Evolutionary conservation across 2,113 vertebrate species (phyloP), one percentile per base, ranked within the genome.

Genomic region (Platichthys stellatus): DNA sequence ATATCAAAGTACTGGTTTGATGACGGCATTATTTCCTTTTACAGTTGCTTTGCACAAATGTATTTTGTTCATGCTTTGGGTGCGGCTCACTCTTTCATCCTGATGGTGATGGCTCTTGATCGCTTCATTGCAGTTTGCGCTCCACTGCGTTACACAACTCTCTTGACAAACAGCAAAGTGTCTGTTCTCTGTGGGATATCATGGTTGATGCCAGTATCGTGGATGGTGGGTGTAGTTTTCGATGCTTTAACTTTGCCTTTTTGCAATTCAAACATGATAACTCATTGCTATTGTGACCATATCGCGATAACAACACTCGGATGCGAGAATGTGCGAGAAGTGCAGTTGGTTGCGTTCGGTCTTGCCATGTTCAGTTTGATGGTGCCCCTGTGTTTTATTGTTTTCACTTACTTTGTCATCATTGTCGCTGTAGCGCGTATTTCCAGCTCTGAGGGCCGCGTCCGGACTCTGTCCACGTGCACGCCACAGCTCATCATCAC

Each of bases 101-200:
- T 93, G 72, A 87, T 88, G 81, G 73, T 91, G 54, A 92, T 93
- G 92, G 89, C 92, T 2, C 64, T 91, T 1, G 92, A 92, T 80
- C 89, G 92, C 6, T 91, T 90, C 20, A 53, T 88, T 53, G 90
- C 91, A 5, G 78, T 93, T n/a, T 85, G 74, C 35, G 35, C 64
- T 43, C 92, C 92, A 0, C 49, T 92, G 35, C 86, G 86, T 69
- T 93, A 93, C 24, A 18, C 69, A 3, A 24, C 47, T 0, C 2
- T 90, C 23, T 86, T 92, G 53, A 92, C 62, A 13, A 89, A 89
- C 45, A 60, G 7, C 4, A 84, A 61, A 9, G 83, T 82, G 15
- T 70, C 51, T 14, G 24, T 88, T 53, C 28, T 89, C 1, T 91
- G 92, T 80, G 85, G 66, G 20, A 11, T 84, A 10, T 68, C 77